These are phyloP conservation scores for Python bivittatus DNA, from an alignment of 2,113 vertebrate genomes.

Conservation along the genomic window DNA sequence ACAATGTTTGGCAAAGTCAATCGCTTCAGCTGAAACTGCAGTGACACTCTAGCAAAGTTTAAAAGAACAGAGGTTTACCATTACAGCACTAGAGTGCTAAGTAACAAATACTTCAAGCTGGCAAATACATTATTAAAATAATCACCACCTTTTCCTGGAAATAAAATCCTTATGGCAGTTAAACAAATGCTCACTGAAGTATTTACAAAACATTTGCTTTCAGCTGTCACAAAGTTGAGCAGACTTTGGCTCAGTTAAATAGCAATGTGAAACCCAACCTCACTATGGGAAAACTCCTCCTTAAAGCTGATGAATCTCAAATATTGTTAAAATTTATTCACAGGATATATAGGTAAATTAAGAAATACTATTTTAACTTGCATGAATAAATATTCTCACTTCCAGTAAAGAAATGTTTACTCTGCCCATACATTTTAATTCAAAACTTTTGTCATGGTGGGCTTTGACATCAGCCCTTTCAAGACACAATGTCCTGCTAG, in stretches of 20 bases:
- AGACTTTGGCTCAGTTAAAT: neutral
- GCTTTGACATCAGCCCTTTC: neutral
- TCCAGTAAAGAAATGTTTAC: neutral
- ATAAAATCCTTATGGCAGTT: neutral
- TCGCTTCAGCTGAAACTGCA: neutral
- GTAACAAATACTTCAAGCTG: neutral
- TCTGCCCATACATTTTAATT: neutral
- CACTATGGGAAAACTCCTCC: neutral
- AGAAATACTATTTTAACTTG: neutral
- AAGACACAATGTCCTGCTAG: neutral
- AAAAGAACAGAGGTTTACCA: rapidly evolving
- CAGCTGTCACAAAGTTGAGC: neutral
- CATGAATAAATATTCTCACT: neutral
- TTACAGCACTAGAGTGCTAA: neutral
- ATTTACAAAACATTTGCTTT: constrained; percentile 4
- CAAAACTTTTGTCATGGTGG: neutral
- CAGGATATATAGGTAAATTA: neutral
- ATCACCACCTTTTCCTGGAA: neutral
- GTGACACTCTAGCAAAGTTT: neutral
- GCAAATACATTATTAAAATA: neutral
- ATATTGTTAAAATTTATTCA: neutral
- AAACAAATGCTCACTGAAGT: neutral
- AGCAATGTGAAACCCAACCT: neutral
- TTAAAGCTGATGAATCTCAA: neutral
- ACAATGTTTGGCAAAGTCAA: neutral